Conservation (phyloP, 2,113 vertebrate species). For the Cacatua alba region DNA sequence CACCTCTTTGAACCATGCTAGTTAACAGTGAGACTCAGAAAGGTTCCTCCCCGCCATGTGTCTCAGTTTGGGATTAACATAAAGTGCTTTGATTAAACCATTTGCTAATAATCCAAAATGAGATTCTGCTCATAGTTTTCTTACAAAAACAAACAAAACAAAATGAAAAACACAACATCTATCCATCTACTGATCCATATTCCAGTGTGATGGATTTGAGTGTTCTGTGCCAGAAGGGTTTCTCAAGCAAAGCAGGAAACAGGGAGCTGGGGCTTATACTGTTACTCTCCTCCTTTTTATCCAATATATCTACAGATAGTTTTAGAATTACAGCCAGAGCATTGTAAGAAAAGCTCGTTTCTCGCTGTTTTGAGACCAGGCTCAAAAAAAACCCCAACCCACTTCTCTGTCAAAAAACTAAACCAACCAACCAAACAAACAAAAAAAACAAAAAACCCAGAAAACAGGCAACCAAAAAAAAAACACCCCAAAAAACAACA, state of each 20-base stretch:
- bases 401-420: background rate
- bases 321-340: background rate
- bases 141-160: background rate
- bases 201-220: background rate
- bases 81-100: background rate
- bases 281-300: background rate
- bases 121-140: background rate
- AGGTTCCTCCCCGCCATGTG: background rate
- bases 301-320: background rate
- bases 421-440: rapidly evolving
- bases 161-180: background rate
- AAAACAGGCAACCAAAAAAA: background rate
- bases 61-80: background rate
- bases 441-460: background rate
- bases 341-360: background rate
- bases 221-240: background rate
- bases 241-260: background rate
- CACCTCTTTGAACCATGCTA: background rate
- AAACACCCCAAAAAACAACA: background rate
- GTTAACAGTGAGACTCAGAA: background rate
- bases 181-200: background rate
- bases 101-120: background rate
- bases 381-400: background rate
- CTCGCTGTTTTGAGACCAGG: background rate
- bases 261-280: background rate